Conservation (phyloP, 2,113 vertebrate genomes). For the Equus przewalskii region DNA sequence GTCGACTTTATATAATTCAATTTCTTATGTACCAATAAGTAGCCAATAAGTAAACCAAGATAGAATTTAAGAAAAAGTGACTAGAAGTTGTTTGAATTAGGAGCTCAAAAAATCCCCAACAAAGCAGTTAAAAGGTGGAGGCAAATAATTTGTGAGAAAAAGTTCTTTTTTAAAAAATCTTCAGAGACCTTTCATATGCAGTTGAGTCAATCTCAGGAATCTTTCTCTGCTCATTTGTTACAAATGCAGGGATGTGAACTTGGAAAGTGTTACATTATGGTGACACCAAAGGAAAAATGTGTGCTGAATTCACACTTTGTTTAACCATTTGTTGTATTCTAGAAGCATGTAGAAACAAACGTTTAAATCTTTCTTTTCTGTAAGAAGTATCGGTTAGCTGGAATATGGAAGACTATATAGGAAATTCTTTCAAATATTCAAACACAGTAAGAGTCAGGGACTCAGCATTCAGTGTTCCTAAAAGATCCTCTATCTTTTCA, state of each 20-base stretch:
- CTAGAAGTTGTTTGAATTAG: not conserved
- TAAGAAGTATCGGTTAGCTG: not conserved
- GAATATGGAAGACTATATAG: not conserved
- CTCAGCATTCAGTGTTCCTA: not conserved
- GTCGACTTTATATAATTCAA: not conserved
- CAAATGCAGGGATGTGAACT: not conserved
- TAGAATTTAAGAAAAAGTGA: not conserved
- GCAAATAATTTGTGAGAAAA: not conserved
- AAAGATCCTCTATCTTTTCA: not conserved
- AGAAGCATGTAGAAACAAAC: not conserved
- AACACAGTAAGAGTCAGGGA: not conserved
- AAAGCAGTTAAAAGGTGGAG: not conserved
- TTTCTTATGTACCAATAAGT: not conserved
- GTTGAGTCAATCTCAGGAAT: not conserved
- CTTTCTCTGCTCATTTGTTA: slow-evolving; percentile 3
- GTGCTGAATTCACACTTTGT: not conserved
- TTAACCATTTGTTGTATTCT: not conserved
- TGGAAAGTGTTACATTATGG: not conserved
- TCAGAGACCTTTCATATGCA: not conserved
- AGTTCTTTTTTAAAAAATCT: not conserved
- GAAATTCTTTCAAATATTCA: not conserved
- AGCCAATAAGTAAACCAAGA: not conserved
- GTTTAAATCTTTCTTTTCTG: not conserved
- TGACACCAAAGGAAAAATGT: not conserved
- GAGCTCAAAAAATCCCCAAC: not conserved